These are phyloP conservation scores for Chelmon rostratus DNA, from an alignment of 2,797 vertebrate genomes.

Conservation along the genomic window DNA sequence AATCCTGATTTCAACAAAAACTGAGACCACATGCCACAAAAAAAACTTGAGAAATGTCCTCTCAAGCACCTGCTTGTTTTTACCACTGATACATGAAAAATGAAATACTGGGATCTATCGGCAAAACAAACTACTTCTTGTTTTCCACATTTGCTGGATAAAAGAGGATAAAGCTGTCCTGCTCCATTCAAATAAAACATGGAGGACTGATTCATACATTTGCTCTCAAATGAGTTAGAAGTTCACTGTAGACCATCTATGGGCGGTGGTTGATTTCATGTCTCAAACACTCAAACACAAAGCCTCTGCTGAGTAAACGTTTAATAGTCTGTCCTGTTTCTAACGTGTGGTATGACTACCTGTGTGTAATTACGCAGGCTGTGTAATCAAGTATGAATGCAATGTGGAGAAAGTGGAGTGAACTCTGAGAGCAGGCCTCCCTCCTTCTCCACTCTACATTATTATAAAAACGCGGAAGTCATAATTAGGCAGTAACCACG, in stretches of 20 bases:
- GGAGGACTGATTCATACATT: background rate
- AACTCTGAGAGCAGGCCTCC: conserved; percentile 18
- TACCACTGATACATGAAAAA: background rate
- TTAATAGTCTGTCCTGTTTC: background rate
- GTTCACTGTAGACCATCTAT: too few relatives aligned
- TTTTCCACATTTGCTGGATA: background rate
- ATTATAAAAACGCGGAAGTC: conserved; percentile 83
- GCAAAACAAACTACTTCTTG: background rate
- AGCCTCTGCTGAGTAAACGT: background rate
- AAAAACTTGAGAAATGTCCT: fast-evolving
- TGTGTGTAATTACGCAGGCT: background rate
- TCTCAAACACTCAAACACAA: background rate
- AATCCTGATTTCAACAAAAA: conserved; percentile 5
- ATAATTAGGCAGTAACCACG: conserved; percentile 57
- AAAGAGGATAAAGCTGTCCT: background rate
- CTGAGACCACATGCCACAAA: background rate
- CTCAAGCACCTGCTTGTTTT: too few relatives aligned
- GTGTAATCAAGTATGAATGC: background rate
- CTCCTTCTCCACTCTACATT: background rate
- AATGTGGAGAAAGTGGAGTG: background rate
- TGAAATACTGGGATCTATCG: background rate
- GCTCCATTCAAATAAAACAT: background rate
- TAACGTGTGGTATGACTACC: background rate
- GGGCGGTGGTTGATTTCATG: conserved; percentile 23
- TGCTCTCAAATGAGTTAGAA: background rate